A percentile compares a stretch with the other conserved stretches of the same genome.
These are phyloP conservation scores for Alloscopus bannaensis DNA, from an alignment of 2,888 invertebrate species.

Conservation along the genomic window DNA sequence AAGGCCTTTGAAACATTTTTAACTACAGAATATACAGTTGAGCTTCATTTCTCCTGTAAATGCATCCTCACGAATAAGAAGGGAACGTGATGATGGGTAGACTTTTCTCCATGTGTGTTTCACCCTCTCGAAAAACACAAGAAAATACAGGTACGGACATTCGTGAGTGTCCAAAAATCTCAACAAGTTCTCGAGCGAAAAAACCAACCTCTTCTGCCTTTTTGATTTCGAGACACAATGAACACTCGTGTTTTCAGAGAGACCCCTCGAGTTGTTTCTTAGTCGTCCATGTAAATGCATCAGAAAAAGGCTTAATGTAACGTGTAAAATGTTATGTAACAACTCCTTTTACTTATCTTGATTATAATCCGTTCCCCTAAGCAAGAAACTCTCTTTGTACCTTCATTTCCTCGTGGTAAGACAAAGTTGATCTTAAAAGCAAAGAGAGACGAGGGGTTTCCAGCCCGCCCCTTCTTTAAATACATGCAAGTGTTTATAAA, in stretches of 20 bases:
- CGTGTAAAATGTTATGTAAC: slow-evolving; percentile 53
- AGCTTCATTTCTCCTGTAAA: too few species aligned
- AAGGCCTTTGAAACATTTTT: too few species aligned
- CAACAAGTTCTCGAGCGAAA: too few species aligned
- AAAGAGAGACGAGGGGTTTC: slow-evolving; percentile 21
- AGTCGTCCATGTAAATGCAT: slow-evolving; percentile 31
- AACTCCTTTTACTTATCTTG: slow-evolving; percentile 67
- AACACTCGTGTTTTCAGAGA: too few species aligned
- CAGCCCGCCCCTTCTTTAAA: slow-evolving; percentile 50
- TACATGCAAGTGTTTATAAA: slow-evolving; percentile 49
- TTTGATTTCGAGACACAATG: too few species aligned
- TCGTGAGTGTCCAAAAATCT: too few species aligned
- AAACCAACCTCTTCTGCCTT: too few species aligned
- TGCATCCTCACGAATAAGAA: too few species aligned
- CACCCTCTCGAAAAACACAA: background rate
- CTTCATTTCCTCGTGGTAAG: background rate
- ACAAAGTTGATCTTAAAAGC: background rate
- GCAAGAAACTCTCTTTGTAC: slow-evolving; percentile 6
- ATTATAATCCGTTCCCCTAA: slow-evolving; percentile 57
- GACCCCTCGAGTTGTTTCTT: too few species aligned
- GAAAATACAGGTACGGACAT: background rate
- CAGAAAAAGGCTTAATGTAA: slow-evolving; percentile 55
- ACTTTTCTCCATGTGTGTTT: slow-evolving; percentile 38
- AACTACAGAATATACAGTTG: too few species aligned
- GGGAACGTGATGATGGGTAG: slow-evolving; percentile 32